Base-by-base conservation (phyloP, 2,797 vertebrate species). In the Alcedo quadribrachys region DNA sequence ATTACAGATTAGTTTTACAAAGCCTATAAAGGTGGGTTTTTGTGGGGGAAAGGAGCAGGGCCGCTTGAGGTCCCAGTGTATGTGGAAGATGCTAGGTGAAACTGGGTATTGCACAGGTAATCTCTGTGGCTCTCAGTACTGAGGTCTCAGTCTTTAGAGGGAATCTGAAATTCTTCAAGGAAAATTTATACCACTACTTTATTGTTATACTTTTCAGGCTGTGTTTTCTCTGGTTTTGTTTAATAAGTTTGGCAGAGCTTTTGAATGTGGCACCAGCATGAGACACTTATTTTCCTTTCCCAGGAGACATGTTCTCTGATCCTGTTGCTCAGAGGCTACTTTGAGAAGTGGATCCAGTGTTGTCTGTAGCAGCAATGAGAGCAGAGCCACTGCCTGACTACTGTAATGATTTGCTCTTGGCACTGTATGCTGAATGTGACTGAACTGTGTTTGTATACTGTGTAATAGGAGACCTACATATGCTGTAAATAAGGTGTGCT, bases 401-500 rank as follows among this genome's bases (percentile, higher is more conserved):
- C 66, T 53, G 37, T 63, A 51, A 37, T 55, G 70, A 51, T 92
- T 89, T 84, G 68, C 16, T 73, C 3, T 55, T 84, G 92, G 74
- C 83, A 74, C 54, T 87, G 2, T 37, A 17, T 51, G 80, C 81
- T 78, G 61, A 74, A 66, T 3, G 17, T 76, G 86, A 66, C 78
- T 63, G 15, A 74, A 25, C 18, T 54, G 74, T 84, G 78, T 74
- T 68, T 87, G 76, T 82, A 7, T 63, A 2, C 54, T 75, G 48
- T 81, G 73, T 71, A 66, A 81, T 8, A 81, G 60, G 67, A 93
- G 75, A 74, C 53, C 32, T 62, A 17, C 40, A 1, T 20, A 18
- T 12, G 77, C 92, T 90, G 76, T 89, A 89, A 85, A 79, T 91
- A 79, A 42, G 91, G 65, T 65, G 33, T 48, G 79, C 71, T 92